Evolutionary conservation across 64 coral and sea anemone species (phyloP).

Genomic region (Porites australiensis): DNA sequence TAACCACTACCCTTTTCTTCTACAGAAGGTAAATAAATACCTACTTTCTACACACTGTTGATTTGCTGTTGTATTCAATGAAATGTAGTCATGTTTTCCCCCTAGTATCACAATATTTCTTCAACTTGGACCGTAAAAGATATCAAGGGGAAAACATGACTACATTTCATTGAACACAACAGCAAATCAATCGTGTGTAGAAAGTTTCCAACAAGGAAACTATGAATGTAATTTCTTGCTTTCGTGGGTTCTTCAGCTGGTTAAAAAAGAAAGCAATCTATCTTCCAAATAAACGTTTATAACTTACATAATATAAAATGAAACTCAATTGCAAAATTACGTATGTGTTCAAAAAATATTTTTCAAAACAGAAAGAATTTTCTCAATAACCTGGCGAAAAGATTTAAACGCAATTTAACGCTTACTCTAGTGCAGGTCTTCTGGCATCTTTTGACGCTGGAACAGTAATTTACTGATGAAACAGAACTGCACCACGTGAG

Average conservation of each 20-base stretch:
- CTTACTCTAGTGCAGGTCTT: no score
- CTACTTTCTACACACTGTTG: background rate
- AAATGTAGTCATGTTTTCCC: background rate
- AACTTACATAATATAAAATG: background rate
- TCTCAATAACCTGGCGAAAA: no score
- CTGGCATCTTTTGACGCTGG: no score
- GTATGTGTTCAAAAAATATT: no score
- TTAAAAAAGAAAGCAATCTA: background rate
- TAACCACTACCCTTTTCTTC: background rate
- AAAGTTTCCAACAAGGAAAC: background rate
- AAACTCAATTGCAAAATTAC: background rate
- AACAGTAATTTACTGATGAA: no score
- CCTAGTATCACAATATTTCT: background rate
- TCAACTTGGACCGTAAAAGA: background rate
- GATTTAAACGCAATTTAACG: no score
- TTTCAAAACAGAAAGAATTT: no score
- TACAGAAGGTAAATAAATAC: background rate
- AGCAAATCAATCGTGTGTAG: background rate
- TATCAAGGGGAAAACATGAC: background rate
- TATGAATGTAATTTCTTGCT: background rate
- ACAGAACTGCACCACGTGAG: no score
- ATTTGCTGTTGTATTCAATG: background rate
- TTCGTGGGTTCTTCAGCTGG: background rate
- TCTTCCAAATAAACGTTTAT: background rate
- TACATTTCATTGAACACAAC: slow-evolving; percentile 7